phyloP scores from a whole-genome alignment of 2,113 vertebrate species.

The Siniperca chuatsi region DNA sequence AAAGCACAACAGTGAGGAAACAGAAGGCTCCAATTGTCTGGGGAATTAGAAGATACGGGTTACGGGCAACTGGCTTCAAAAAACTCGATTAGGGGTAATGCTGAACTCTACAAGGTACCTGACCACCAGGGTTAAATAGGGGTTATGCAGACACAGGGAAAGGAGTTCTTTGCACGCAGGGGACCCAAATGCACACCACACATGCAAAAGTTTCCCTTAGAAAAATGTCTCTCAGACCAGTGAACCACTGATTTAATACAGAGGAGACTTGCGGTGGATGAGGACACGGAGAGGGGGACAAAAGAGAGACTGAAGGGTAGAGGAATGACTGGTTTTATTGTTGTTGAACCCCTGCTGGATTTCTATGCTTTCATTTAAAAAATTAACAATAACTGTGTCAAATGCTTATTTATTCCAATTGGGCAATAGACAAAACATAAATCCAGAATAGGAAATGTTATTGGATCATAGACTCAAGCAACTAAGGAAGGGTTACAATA shows the following conservation, averaged over 20 bases:
- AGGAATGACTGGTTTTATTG: constrained; percentile 37
- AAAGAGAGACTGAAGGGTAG: background rate
- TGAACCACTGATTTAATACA: constrained; percentile 52
- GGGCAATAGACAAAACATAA: background rate
- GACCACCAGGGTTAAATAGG: constrained; percentile 56
- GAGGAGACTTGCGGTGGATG: constrained; percentile 54
- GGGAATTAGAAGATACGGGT: constrained; percentile 60
- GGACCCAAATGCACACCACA: constrained; percentile 46
- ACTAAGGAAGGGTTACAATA: background rate
- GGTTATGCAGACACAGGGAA: constrained; percentile 52
- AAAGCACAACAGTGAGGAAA: constrained; percentile 64
- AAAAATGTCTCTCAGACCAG: constrained; percentile 47
- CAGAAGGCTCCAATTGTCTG: constrained; percentile 64
- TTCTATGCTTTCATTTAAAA: constrained; percentile 11
- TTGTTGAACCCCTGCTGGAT: constrained; percentile 28
- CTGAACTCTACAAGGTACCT: constrained; percentile 67
- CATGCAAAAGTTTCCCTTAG: constrained; percentile 49
- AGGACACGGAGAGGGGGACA: constrained; percentile 4
- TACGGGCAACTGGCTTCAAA: constrained; percentile 48
- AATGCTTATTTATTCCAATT: background rate
- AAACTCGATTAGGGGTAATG: constrained; percentile 53
- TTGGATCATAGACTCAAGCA: background rate
- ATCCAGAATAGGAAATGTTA: background rate
- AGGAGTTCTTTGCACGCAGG: constrained; percentile 76
- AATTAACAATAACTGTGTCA: constrained; percentile 25